Evolutionary conservation across 2,888 invertebrate species (phyloP).

Genomic region (Esperia sulphurella): DNA sequence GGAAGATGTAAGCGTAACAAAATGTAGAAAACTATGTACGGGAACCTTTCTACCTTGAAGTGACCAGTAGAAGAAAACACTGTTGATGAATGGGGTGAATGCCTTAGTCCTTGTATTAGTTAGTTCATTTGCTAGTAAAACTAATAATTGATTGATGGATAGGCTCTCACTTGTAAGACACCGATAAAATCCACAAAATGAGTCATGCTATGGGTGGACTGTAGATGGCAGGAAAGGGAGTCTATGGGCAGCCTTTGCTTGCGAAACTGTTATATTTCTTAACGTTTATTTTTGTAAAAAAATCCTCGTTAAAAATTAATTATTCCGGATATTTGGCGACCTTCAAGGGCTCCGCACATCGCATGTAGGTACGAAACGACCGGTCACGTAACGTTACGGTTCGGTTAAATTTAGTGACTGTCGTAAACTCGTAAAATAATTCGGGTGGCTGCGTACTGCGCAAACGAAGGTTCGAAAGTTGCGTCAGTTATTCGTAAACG

Average conservation of each 20-base stretch:
- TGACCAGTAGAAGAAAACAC: no score
- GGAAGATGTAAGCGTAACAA: no score
- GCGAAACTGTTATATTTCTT: conserved; percentile 1
- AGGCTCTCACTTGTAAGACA: no score
- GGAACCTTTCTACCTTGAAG: no score
- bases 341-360: conserved; percentile 32
- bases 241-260: no score
- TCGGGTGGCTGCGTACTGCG: conserved; percentile 11
- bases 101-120: no score
- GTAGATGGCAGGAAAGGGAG: no score
- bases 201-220: no score
- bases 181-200: no score
- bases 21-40: neutral
- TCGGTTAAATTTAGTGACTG: conserved; percentile 31
- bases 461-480: conserved; percentile 12
- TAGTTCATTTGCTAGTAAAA: no score
- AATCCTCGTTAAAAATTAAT: conserved; percentile 14
- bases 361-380: conserved; percentile 1
- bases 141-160: no score
- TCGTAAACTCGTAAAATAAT: conserved; percentile 32
- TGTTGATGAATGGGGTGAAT: no score
- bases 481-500: conserved; percentile 15
- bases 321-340: conserved; percentile 29
- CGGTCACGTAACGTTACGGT: conserved; percentile 16
- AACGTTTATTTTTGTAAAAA: conserved; percentile 7